Conservation (phyloP, 2,113 vertebrate genomes). For the Gobius niger region DNA sequence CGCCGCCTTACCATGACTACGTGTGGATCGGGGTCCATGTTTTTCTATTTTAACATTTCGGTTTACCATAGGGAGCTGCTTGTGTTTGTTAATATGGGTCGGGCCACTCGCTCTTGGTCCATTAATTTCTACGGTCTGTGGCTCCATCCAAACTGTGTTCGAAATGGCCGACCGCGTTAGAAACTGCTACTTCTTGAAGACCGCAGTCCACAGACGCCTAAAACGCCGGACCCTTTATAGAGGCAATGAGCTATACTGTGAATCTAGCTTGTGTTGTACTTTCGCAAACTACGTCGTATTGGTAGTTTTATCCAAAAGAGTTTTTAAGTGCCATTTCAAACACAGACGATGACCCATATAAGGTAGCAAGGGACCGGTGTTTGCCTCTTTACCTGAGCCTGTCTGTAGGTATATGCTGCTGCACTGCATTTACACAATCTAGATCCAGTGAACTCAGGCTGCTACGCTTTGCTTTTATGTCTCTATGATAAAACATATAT, state of each 20-base stretch:
- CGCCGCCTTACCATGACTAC: too few relatives aligned
- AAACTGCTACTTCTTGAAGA: background rate
- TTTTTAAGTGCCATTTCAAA: slow-evolving; percentile 7
- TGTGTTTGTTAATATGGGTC: background rate
- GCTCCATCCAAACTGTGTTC: background rate
- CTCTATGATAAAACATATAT: slow-evolving; percentile 51
- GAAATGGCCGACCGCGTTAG: background rate
- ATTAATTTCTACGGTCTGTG: slow-evolving; percentile 1
- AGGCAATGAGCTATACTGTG: background rate
- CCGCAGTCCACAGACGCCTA: background rate
- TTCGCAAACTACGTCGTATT: slow-evolving; percentile 2
- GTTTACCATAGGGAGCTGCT: background rate
- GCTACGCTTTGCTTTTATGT: slow-evolving; percentile 66
- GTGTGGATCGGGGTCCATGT: background rate
- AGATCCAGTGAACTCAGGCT: slow-evolving; percentile 69
- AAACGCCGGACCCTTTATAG: background rate
- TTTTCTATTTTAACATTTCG: background rate
- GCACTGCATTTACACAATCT: slow-evolving; percentile 66
- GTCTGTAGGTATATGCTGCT: slow-evolving; percentile 63
- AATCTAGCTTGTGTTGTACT: slow-evolving; percentile 4
- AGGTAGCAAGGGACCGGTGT: slow-evolving; percentile 54
- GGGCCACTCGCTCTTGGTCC: background rate
- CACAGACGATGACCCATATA: slow-evolving; percentile 34
- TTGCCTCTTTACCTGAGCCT: slow-evolving; percentile 48
- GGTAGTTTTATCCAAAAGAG: background rate